Conservation (phyloP, 92 coral and sea anemone species). For the Phymanthus crucifer region DNA sequence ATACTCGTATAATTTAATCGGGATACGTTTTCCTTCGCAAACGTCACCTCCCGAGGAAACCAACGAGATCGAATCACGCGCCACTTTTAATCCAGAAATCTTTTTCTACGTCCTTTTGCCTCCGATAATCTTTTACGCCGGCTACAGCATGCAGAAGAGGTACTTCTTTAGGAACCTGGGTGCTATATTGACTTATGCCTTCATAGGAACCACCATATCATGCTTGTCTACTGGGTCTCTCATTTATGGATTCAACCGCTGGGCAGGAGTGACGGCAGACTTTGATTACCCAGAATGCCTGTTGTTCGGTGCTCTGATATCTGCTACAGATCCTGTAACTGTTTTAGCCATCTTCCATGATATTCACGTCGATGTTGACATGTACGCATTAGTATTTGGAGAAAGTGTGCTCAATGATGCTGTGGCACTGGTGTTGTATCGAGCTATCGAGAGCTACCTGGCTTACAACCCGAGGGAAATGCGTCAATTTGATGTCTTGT, state of each 20-base stretch:
- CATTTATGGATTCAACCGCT: slow-evolving; percentile 80
- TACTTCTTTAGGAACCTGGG: slow-evolving; percentile 95
- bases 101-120: slow-evolving; percentile 95
- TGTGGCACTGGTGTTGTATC: slow-evolving; percentile 87
- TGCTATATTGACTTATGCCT: slow-evolving; percentile 96
- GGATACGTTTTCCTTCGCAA: slow-evolving; percentile 87
- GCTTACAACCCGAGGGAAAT: slow-evolving; percentile 94
- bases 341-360: slow-evolving; percentile 89
- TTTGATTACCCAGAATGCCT: slow-evolving; percentile 96
- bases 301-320: slow-evolving; percentile 90
- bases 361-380: slow-evolving; percentile 93
- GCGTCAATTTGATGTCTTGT: slow-evolving; percentile 88
- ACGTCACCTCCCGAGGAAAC: slow-evolving; percentile 71
- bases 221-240: slow-evolving; percentile 83
- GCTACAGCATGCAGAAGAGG: slow-evolving; percentile 95
- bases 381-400: slow-evolving; percentile 96
- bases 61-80: slow-evolving; percentile 91
- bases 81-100: slow-evolving; percentile 93
- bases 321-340: slow-evolving; percentile 98
- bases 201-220: slow-evolving; percentile 91
- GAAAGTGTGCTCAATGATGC: slow-evolving; percentile 97
- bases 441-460: slow-evolving; percentile 94
- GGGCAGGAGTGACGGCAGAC: slow-evolving; percentile 83
- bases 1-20: slow-evolving; percentile 84
- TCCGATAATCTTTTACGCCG: slow-evolving; percentile 96